Evolutionary conservation across 2,113 vertebrate genomes (phyloP).

Genomic region (Aegithalos caudatus): DNA sequence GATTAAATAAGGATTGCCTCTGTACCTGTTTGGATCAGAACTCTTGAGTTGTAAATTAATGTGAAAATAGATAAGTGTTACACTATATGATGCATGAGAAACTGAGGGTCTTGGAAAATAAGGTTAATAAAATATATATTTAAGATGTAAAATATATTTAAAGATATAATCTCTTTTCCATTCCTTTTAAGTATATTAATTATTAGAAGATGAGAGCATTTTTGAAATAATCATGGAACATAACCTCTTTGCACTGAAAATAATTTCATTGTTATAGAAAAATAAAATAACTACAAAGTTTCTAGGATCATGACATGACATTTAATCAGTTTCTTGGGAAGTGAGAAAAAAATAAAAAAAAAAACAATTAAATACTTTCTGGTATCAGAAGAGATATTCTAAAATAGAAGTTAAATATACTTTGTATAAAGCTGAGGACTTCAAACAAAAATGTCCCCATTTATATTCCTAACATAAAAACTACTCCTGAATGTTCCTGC

Average conservation of each 20-base stretch:
- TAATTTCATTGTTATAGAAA: background rate
- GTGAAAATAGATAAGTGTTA: background rate
- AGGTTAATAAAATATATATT: background rate
- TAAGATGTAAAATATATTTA: background rate
- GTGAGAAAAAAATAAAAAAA: background rate
- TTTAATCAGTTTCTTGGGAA: background rate
- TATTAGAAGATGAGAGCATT: background rate
- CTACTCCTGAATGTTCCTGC: background rate
- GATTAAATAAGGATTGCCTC: background rate
- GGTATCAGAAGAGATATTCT: background rate
- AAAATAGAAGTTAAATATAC: background rate
- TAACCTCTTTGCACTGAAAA: background rate
- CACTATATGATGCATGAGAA: background rate
- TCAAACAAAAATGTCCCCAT: background rate
- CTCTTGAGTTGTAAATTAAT: background rate
- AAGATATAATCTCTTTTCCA: background rate
- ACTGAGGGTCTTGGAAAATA: background rate
- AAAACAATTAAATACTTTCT: background rate
- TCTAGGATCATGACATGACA: background rate
- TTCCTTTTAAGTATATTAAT: background rate
- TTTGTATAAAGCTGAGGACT: background rate
- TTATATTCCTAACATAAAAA: background rate
- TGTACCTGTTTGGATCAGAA: background rate
- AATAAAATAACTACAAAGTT: background rate
- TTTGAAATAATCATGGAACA: background rate